Base-by-base conservation (phyloP, 2,797 vertebrate species). In the Coregonus suidteri region DNA sequence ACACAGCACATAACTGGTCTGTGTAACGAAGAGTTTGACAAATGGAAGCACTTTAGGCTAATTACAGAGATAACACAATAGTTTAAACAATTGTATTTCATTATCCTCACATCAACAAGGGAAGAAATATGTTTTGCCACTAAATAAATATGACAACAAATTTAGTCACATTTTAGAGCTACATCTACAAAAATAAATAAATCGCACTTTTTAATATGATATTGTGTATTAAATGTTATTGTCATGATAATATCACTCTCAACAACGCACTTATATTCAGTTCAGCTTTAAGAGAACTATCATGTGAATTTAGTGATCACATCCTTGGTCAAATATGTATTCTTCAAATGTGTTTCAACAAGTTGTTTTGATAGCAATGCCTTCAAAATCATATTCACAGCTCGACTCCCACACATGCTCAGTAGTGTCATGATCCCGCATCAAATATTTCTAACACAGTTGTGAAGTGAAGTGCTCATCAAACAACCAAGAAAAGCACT, bases 61-160 rank as follows among this genome's bases (percentile, higher is more conserved):
- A 88, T 88, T n/a, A 59, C 83, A 80, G 84, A 85, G 82, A 77
- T 88, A 82, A 81, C 41, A 77, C 81, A 83, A 83, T 79, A 81
- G 83, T 84, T 80, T 37, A 73, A 11, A 81, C 35, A 75, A 73
- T 80, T 81, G 83, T 85, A 84, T 86, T 84, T 76, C 80, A 59
- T 73, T 54, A 73, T 73, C 18, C 9, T 35, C 16, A 37, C 54
- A n/a, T 82, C 72, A 68, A 37, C 14, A 69, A 41, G 67, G 34
- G 16, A 41, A 35, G 35, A 59, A 59, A n/a, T 59, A 7, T 59
- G 56, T 59, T 59, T 59, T 59, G 6, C n/a, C 20, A n/a, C 18
- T n/a, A 20, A n/a, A 59, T n/a, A 59, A 59, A 18, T 0, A 18
- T 6, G 16, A 59, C 56, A 59, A 59, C 56, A 59, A 59, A 59